Evolutionary conservation across 2,888 invertebrate species (phyloP), one percentile per base, ranked within the genome.

Genomic region (Idaea biselata): DNA sequence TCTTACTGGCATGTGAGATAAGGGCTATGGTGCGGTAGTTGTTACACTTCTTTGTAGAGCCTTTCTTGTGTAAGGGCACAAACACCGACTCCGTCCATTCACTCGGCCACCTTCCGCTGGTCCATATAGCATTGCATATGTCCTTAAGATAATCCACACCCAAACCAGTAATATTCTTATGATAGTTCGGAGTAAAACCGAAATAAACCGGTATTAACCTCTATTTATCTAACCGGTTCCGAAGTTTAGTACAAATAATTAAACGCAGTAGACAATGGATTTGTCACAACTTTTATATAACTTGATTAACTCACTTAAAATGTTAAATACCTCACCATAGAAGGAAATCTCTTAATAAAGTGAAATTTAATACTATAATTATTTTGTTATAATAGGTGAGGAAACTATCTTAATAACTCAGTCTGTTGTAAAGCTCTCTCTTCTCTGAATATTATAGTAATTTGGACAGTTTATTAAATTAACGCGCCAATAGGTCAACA

Each of bases 311-410:
- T 44, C 14, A 11, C 44, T 44, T 44, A 44, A n/a, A n/a, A n/a
- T 44, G 63, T 72, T 62, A 71, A 62, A 68, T 65, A 62, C 59
- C 60, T 66, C 53, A 65, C 68, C 72, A 44, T 44, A 44, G 44
- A 44, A 44, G 44, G 44, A 44, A 44, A 44, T 44, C 44, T 44
- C 11, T 44, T 11, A 44, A 8, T 44, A 44, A 44, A 44, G 44
- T 44, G 44, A 44, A 44, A 44, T 44, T 44, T 44, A 44, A 44
- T 44, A 44, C 44, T 44, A 44, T 44, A 44, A 44, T 44, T 44
- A 44, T 44, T 44, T 44, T 32, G 6, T 44, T 44, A 44, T 44
- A 44, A 44, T 44, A 44, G 44, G 44, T 44, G 44, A 44, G 44
- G 11, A 44, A 44, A 44, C 44, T 44, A 44, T 44, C 14, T 63